Evolutionary conservation across 1,140 invertebrate genomes (phyloP).

Genomic region (Drosophila triauraria): DNA sequence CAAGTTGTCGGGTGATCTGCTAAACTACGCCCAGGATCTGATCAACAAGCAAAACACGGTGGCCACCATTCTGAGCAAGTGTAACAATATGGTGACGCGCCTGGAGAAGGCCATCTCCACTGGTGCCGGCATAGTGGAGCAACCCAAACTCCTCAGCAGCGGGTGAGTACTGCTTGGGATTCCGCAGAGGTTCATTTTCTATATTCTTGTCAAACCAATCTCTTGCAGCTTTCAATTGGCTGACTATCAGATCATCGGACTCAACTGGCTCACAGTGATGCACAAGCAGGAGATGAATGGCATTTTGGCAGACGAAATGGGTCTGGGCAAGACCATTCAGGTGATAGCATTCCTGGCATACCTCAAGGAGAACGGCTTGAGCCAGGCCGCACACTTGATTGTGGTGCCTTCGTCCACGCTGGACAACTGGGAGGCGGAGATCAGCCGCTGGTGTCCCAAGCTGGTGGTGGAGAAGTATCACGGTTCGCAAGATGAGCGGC

Average conservation of each 20-base stretch:
- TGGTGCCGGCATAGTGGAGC: conserved; percentile 89
- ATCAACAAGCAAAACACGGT: conserved; percentile 90
- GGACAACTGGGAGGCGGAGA: conserved; percentile 95
- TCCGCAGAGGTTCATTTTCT: too few relatives aligned
- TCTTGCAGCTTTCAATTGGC: conserved; percentile 89
- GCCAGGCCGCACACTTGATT: conserved; percentile 92
- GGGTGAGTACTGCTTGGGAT: conserved; percentile 78
- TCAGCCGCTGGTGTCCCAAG: conserved; percentile 93
- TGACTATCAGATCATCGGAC: conserved; percentile 95
- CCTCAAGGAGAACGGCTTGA: conserved; percentile 91
- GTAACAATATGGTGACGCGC: conserved; percentile 89
- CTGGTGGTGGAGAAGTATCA: conserved; percentile 94
- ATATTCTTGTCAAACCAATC: not conserved
- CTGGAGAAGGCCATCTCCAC: conserved; percentile 91
- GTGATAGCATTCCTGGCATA: conserved; percentile 95
- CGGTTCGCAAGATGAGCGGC: conserved; percentile 93
- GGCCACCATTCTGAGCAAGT: conserved; percentile 90
- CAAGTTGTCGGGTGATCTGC: conserved; percentile 89
- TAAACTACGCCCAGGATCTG: conserved; percentile 90
- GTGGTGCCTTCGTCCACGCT: conserved; percentile 97
- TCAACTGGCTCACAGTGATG: conserved; percentile 97
- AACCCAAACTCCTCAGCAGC: conserved; percentile 87
- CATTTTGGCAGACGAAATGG: conserved; percentile 97
- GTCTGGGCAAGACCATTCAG: conserved; percentile 96
- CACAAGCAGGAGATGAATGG: conserved; percentile 95